Base-by-base conservation (phyloP, 1,140 invertebrate genomes). In the Drosophila tsacasi region DNA sequence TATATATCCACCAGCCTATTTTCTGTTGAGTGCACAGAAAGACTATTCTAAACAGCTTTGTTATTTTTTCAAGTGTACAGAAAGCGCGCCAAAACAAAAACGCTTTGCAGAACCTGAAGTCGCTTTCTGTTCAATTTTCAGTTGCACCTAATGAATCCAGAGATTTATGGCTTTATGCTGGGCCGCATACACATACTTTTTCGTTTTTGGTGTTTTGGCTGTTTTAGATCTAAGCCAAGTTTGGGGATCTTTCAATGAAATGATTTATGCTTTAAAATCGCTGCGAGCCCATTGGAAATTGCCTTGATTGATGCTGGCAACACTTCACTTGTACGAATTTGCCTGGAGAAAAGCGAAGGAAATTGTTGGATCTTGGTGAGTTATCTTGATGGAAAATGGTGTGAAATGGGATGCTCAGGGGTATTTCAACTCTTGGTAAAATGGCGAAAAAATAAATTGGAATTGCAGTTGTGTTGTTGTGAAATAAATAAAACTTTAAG, bases 91-190 rank as follows among this genome's bases (percentile, higher is more conserved):
- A 87, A 83, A 84, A 79, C n/a, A n/a, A 63, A 46, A 9, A 19
- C 21, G 32, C 27, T 25, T 46, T 39, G 42, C 17, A 60, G 67
- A 79, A 79, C 46, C 68, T 63, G 73, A 84, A 47, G 49, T 52
- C 59, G 47, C 65, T 74, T 65, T 62, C 64, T 61, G 79, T 63
- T 74, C 55, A 73, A 81, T 81, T 81, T 83, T 81, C 65, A 75
- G 81, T 87, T 87, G 84, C 84, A 87, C 68, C 74, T 79, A 89
- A 87, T 84, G 81, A 89, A 79, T 67, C 63, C 32, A 25, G 63
- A 84, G 81, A 89, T 89, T 87, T 89, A 89, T 87, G 84, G 81
- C 81, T 23, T 52, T 73, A 50, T 50, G 46, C 23, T 73, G 54
- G 66, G 54, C 32, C 10, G 12, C 32, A 54, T 50, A 61, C 19